Evolutionary conservation across 2,113 vertebrate genomes (phyloP), one percentile per base, ranked within the genome.

Genomic region (Ranitomeya imitator): DNA sequence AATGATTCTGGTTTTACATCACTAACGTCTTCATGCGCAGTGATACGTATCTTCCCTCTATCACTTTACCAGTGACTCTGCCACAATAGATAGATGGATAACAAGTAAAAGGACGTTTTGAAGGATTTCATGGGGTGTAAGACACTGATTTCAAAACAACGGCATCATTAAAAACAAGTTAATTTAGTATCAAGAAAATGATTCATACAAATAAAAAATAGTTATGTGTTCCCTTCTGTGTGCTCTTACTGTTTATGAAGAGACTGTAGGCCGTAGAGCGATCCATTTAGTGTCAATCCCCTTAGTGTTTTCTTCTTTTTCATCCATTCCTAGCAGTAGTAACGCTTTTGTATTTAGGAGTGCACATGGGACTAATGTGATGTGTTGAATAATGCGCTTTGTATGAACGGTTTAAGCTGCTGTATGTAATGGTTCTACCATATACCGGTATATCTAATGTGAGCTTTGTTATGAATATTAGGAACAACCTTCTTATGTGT

Each of bases 271-370:
- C 57, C 16, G 31, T 63, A 12, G 79, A 82, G 59, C 18, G 61
- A 63, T 61, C 57, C 2, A 37, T 63, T 82, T 61, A 45, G 26
- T 80, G 59, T 63, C 57, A 82, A 21, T 82, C 57, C 79, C 79
- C 79, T 63, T 82, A 63, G 59, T 63, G 59, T 63, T 81, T 61
- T 57, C 57, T 31, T 60, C 55, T 61, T 81, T 55, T 31, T 60
- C 61, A 61, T 37, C 11, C 23, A 60, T 61, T 81, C 55, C 57
- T 31, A 81, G 57, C 21, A 78, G 76, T 54, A 54, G 54, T 81
- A 61, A 61, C 31, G 23, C 18, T 31, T 60, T 31, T 61, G 79
- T 8, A 60, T 61, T 79, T 57, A 79, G 51, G 52, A 57, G 52
- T 26, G 1, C 51, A 79, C 51, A 57, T 79, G 78, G 55, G 78